Conservation (phyloP, 2,113 vertebrate genomes). For the Saguinus midas region DNA sequence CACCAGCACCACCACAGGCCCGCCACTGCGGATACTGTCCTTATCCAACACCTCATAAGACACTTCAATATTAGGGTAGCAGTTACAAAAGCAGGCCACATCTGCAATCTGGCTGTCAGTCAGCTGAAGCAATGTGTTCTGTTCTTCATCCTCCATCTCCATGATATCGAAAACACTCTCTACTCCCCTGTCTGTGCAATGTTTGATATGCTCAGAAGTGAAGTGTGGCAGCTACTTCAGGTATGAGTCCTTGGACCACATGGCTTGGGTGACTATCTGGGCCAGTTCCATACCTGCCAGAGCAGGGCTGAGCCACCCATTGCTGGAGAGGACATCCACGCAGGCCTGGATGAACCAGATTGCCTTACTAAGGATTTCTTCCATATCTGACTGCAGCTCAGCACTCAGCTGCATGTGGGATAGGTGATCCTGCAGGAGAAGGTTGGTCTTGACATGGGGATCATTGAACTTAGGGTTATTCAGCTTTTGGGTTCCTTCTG, state of each 20-base stretch:
- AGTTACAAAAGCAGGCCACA: slow-evolving; percentile 97
- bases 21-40: slow-evolving; percentile 93
- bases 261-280: slow-evolving; percentile 99
- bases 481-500: slow-evolving; percentile 97
- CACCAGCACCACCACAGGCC: slow-evolving; percentile 94
- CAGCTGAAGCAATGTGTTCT: slow-evolving; percentile 92
- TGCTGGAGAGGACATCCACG: slow-evolving; percentile 97
- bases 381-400: slow-evolving; percentile 96
- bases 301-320: slow-evolving; percentile 97
- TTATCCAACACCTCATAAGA: slow-evolving; percentile 96
- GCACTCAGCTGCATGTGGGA: slow-evolving; percentile 98
- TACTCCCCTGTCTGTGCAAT: slow-evolving; percentile 97
- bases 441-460: slow-evolving; percentile 97
- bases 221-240: slow-evolving; percentile 98
- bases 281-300: slow-evolving; percentile 99
- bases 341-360: slow-evolving; percentile 97
- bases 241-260: slow-evolving; percentile 99
- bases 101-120: slow-evolving; percentile 93
- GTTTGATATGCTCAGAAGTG: slow-evolving; percentile 96
- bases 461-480: slow-evolving; percentile 99
- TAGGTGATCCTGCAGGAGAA: slow-evolving; percentile 96
- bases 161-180: slow-evolving; percentile 99
- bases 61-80: slow-evolving; percentile 98
- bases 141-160: slow-evolving; percentile 99
- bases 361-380: slow-evolving; percentile 98